Percentiles rank a stretch among this genome's conserved stretches.
phyloP scores from a whole-genome alignment of 2,888 invertebrate genomes.

The Rhodophaea formosa region DNA sequence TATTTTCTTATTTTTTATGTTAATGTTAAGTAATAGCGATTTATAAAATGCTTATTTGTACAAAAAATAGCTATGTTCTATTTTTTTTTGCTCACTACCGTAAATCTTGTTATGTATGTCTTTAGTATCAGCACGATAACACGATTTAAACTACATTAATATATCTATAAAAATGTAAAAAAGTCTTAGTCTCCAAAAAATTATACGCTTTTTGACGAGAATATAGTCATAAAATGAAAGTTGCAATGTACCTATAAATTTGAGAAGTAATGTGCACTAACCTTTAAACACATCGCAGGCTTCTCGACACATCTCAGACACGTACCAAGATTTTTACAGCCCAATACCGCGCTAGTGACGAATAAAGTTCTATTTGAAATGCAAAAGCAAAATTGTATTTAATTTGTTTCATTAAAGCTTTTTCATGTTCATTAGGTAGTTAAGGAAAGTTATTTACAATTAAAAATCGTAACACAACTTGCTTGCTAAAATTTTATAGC shows the following conservation, averaged over 20 bases:
- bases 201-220: not conserved
- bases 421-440: too few species aligned
- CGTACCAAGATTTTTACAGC: conserved; percentile 12
- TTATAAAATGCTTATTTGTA: too few species aligned
- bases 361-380: not conserved
- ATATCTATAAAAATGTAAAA: not conserved
- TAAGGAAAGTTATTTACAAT: too few species aligned
- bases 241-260: not conserved
- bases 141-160: too few species aligned
- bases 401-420: not conserved
- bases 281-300: conserved; percentile 1
- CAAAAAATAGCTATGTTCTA: too few species aligned
- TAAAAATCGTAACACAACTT: too few species aligned
- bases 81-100: too few species aligned
- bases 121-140: too few species aligned
- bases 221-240: not conserved
- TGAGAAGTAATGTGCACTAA: conserved; percentile 2
- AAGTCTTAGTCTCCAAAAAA: not conserved
- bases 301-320: conserved; percentile 5
- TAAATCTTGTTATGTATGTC: too few species aligned
- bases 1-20: too few species aligned
- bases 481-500: too few species aligned
- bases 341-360: conserved; percentile 19
- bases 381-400: not conserved
- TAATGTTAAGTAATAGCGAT: too few species aligned